Conservation (phyloP, 2,888 invertebrate genomes). For the Cetonia aurata region DNA sequence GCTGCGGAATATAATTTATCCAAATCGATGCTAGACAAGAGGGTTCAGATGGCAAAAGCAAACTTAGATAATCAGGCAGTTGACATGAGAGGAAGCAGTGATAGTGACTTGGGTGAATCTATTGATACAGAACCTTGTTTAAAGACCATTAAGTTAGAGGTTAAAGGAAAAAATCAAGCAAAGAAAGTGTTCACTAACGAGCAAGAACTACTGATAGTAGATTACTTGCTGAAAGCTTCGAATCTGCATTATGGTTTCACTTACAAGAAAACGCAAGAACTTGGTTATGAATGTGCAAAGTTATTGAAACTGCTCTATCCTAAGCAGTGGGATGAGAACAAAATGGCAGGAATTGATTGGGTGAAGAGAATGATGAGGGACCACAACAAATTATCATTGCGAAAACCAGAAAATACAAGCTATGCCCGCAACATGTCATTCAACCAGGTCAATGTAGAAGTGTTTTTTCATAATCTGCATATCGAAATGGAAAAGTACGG, state of each 20-base stretch:
- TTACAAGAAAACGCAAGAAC: conserved; percentile 39
- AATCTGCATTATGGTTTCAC: conserved; percentile 54
- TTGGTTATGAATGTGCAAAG: conserved; percentile 43
- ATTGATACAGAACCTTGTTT: conserved; percentile 21
- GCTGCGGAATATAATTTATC: neutral
- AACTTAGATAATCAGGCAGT: conserved; percentile 17
- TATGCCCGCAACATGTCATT: conserved; percentile 40
- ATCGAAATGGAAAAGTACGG: conserved; percentile 35
- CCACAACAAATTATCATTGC: conserved; percentile 39
- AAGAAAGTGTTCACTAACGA: conserved; percentile 50
- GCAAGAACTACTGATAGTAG: conserved; percentile 47
- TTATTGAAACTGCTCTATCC: conserved; percentile 37
- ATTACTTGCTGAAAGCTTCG: conserved; percentile 51
- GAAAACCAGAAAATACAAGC: conserved; percentile 53
- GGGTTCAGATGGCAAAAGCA: conserved; percentile 16
- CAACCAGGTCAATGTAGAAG: conserved; percentile 12
- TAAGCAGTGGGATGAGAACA: conserved; percentile 35
- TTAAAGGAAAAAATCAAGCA: conserved; percentile 2
- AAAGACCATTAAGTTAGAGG: conserved; percentile 18
- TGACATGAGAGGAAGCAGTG: conserved; percentile 24
- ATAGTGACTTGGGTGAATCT: conserved; percentile 8
- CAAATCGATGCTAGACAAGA: conserved; percentile 26
- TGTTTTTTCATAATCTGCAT: conserved; percentile 12
- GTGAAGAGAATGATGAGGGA: conserved; percentile 47
- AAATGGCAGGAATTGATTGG: conserved; percentile 46